Conservation (phyloP, 2,888 invertebrate species). For the Subacronicta megacephala region DNA sequence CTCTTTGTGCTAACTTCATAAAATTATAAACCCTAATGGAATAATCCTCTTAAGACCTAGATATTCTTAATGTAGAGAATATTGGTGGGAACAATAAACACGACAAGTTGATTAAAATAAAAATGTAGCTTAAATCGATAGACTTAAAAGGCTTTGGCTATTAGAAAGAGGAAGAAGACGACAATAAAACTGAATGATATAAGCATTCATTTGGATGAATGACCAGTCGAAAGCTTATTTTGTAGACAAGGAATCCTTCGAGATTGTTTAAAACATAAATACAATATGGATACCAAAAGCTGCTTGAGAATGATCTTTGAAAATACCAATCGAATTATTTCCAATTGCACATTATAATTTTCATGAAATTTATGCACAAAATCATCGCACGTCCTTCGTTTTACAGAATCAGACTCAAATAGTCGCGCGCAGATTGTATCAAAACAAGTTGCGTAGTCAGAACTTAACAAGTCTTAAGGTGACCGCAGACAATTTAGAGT, state of each 20-base stretch:
- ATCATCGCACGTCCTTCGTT: too few species aligned
- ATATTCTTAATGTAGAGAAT: background rate
- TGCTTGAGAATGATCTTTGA: too few species aligned
- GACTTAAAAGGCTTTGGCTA: background rate
- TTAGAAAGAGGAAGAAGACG: background rate
- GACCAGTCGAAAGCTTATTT: too few species aligned
- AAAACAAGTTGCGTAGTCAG: slow-evolving; percentile 34
- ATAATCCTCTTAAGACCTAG: too few species aligned
- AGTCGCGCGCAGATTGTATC: slow-evolving; percentile 17
- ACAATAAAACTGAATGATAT: background rate
- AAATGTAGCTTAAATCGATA: background rate
- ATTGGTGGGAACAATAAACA: background rate
- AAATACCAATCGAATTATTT: too few species aligned
- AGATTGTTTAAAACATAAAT: too few species aligned
- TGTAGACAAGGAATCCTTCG: too few species aligned
- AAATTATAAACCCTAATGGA: background rate
- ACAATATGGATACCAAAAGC: too few species aligned
- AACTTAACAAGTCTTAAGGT: slow-evolving; percentile 26
- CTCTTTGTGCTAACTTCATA: background rate
- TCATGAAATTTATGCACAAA: too few species aligned
- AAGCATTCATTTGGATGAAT: background rate
- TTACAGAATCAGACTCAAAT: slow-evolving; percentile 14
- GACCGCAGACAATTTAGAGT: slow-evolving; percentile 28
- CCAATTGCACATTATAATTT: too few species aligned
- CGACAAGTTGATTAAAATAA: background rate